Percentiles rank a stretch among this genome's conserved stretches.
These are phyloP conservation scores for Nebria ingens DNA, from an alignment of 1,140 invertebrate species.

Conservation along the genomic window DNA sequence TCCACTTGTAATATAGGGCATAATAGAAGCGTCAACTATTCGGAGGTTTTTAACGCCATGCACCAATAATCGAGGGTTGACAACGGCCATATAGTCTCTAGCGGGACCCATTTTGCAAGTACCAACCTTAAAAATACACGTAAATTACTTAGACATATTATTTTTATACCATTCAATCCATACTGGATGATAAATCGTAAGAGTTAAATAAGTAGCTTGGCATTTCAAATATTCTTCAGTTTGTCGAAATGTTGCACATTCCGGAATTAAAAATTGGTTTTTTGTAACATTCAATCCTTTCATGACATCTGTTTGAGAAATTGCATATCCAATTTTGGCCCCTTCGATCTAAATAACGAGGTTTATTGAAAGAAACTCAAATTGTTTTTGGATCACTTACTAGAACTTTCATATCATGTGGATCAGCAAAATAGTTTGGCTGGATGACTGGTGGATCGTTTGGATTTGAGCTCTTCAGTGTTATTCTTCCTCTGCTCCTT, in stretches of 20 bases:
- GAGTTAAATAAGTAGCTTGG: slow-evolving; percentile 52
- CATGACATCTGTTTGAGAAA: slow-evolving; percentile 54
- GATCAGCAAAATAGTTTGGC: slow-evolving; percentile 65
- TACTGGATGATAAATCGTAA: slow-evolving; percentile 56
- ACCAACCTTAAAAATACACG: slow-evolving; percentile 26
- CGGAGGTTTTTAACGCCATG: slow-evolving; percentile 30
- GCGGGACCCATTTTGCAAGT: slow-evolving; percentile 51
- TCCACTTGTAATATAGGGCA: slow-evolving; percentile 44
- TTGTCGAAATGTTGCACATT: slow-evolving; percentile 41
- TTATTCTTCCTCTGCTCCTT: slow-evolving; percentile 58
- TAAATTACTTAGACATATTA: too few relatives aligned
- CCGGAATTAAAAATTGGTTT: slow-evolving; percentile 49
- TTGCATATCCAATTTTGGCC: slow-evolving; percentile 50
- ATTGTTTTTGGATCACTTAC: slow-evolving; percentile 27
- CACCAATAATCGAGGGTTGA: slow-evolving; percentile 30
- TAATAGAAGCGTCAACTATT: slow-evolving; percentile 34
- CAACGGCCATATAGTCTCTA: slow-evolving; percentile 29
- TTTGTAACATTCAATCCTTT: slow-evolving; percentile 47
- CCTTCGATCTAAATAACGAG: slow-evolving; percentile 49
- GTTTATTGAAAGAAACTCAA: background rate
- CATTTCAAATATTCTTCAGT: slow-evolving; percentile 63
- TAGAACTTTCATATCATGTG: slow-evolving; percentile 54
- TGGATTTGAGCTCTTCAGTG: slow-evolving; percentile 56
- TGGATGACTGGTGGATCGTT: slow-evolving; percentile 60
- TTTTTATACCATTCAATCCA: slow-evolving; percentile 29